Conservation (phyloP, 2,113 vertebrate species). For the Melanerpes formicivorus region DNA sequence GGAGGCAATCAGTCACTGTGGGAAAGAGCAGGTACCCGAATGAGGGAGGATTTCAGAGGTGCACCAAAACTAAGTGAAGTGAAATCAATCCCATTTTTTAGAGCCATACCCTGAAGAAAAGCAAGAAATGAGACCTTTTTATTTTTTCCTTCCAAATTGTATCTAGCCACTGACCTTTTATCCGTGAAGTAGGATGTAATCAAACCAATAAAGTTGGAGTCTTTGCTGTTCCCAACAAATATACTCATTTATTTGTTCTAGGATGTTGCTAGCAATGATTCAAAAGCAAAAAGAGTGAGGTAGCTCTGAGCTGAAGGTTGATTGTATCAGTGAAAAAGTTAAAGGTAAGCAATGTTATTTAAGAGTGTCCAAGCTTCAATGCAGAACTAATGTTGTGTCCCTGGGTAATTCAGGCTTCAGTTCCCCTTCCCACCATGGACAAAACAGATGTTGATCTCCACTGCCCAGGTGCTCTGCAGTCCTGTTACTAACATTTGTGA, state of each 20-base stretch:
- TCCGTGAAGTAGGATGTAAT: neutral
- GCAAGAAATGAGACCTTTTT: neutral
- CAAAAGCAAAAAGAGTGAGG: neutral
- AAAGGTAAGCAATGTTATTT: neutral
- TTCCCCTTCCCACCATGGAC: neutral
- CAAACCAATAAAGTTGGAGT: neutral
- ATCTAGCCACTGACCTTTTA: neutral
- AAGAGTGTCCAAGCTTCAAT: neutral
- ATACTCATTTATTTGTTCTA: slow-evolving; percentile 6
- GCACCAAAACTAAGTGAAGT: neutral
- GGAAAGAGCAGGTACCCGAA: neutral
- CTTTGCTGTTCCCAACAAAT: neutral
- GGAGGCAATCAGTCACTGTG: neutral
- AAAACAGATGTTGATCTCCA: neutral
- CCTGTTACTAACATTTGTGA: neutral
- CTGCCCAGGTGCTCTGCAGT: neutral
- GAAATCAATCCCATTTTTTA: neutral
- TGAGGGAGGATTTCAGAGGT: neutral
- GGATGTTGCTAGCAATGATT: slow-evolving; percentile 18
- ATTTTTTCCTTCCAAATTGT: neutral
- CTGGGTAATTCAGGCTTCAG: neutral
- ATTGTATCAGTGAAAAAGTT: neutral
- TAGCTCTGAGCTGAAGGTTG: slow-evolving; percentile 1
- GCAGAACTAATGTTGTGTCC: neutral
- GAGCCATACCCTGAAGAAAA: neutral